These are phyloP conservation scores for Panagrolaimus sp. DNA, from an alignment of 1,140 invertebrate species.

Conservation along the genomic window DNA sequence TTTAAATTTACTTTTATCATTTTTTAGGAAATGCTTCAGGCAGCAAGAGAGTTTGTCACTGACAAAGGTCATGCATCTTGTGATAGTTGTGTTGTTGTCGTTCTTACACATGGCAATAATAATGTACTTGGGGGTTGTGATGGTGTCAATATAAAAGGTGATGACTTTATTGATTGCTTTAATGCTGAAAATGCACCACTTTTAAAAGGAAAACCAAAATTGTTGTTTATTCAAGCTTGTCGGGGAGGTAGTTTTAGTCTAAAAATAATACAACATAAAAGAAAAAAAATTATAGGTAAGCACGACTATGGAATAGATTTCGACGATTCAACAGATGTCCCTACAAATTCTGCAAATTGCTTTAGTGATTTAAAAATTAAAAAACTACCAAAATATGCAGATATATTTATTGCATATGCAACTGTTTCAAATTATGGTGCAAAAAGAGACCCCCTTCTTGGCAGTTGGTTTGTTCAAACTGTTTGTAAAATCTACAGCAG, in stretches of 20 bases:
- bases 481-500: constrained; percentile 71
- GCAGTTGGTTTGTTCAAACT: constrained; percentile 72
- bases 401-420: constrained; percentile 68
- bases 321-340: not conserved
- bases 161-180: constrained; percentile 60
- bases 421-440: constrained; percentile 67
- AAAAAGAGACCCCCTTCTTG: constrained; percentile 65
- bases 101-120: constrained; percentile 57
- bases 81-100: constrained; percentile 36
- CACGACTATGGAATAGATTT: not conserved
- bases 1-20: too few species aligned
- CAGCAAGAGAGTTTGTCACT: constrained; percentile 20
- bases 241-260: constrained; percentile 51
- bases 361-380: too few species aligned
- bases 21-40: constrained; percentile 33
- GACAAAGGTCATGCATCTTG: constrained; percentile 13
- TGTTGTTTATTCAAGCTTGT: constrained; percentile 73
- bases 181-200: constrained; percentile 64
- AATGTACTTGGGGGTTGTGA: constrained; percentile 51
- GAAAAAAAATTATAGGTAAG: not conserved
- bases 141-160: constrained; percentile 40
- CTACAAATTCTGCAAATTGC: not conserved
- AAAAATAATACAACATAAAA: not conserved
- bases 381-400: constrained; percentile 56
- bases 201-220: constrained; percentile 69